Evolutionary conservation across 1,140 invertebrate species (phyloP).

Genomic region (Ganaspis sp.): DNA sequence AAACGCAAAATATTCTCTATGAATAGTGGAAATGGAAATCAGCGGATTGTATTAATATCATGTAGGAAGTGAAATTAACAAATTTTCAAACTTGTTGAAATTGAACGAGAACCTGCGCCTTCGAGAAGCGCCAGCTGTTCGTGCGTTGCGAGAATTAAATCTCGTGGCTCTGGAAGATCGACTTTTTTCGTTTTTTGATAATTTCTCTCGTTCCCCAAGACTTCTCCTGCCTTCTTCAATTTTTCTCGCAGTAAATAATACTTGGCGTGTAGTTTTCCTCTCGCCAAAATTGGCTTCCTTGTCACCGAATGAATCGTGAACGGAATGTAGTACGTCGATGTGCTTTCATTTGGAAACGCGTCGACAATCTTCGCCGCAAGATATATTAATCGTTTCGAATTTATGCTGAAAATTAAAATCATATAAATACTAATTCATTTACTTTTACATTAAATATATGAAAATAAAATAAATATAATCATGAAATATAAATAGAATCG

Average conservation of each 20-base stretch:
- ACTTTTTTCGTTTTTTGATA: neutral
- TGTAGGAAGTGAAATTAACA: no score
- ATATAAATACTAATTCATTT: no score
- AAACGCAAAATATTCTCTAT: no score
- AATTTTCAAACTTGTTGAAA: neutral
- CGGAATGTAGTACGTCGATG: conserved; percentile 3
- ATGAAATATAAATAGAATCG: neutral
- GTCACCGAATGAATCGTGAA: neutral
- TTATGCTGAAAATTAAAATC: neutral
- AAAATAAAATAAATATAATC: neutral
- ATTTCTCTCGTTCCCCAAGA: neutral
- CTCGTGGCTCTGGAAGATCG: neutral
- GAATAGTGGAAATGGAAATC: no score
- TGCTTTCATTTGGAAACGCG: neutral
- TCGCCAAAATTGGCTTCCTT: neutral
- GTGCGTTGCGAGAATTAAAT: neutral
- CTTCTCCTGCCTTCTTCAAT: neutral
- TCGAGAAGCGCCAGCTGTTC: neutral
- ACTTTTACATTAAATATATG: neutral
- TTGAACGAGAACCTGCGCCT: neutral
- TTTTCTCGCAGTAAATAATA: conserved; percentile 1
- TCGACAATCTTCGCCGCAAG: neutral
- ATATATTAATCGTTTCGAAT: neutral
- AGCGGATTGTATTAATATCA: no score
- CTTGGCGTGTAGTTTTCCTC: neutral